A percentile compares a stretch with the other conserved stretches of the same genome.
phyloP scores from a whole-genome alignment of 2,888 invertebrate genomes.

The Zaprionus bogoriensis region DNA sequence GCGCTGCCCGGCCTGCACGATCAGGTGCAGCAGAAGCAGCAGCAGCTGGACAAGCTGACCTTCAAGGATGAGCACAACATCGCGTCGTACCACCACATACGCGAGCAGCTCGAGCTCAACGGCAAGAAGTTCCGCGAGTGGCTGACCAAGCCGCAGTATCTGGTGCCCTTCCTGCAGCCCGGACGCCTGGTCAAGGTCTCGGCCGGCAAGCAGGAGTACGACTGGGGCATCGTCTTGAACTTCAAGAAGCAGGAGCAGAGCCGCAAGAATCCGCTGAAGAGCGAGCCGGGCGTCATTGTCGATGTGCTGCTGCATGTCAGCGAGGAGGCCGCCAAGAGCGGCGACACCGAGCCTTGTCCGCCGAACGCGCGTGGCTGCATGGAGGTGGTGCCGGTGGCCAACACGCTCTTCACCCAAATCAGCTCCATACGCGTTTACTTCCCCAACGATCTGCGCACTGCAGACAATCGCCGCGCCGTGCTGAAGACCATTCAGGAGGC shows the following conservation, averaged over 20 bases:
- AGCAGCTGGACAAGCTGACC: conserved; percentile 86
- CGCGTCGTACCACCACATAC: conserved; percentile 92
- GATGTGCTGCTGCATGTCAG: conserved; percentile 93
- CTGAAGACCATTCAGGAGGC: conserved; percentile 94
- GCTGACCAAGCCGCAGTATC: conserved; percentile 92
- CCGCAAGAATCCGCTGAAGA: conserved; percentile 84
- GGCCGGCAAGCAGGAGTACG: conserved; percentile 93
- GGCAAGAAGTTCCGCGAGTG: conserved; percentile 90
- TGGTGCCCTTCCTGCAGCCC: conserved; percentile 96
- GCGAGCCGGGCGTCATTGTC: conserved; percentile 85
- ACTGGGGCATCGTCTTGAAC: conserved; percentile 98
- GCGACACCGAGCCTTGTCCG: conserved; percentile 88
- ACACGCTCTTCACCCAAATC: conserved; percentile 91
- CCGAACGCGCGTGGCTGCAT: conserved; percentile 86
- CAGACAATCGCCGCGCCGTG: conserved; percentile 93
- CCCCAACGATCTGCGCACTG: conserved; percentile 93
- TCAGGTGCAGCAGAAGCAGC: conserved; percentile 86
- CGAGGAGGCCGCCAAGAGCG: conserved; percentile 85
- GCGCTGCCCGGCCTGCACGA: conserved; percentile 94
- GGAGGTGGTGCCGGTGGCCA: conserved; percentile 94
- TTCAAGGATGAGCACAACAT: conserved; percentile 90
- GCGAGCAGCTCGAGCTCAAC: conserved; percentile 90
- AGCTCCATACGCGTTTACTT: conserved; percentile 95
- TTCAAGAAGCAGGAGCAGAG: conserved; percentile 88
- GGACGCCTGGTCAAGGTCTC: conserved; percentile 96